A percentile compares a stretch with the other conserved stretches of the same genome.
phyloP scores from a whole-genome alignment of 2,113 vertebrate genomes.

The Oncorhynchus gorbuscha region DNA sequence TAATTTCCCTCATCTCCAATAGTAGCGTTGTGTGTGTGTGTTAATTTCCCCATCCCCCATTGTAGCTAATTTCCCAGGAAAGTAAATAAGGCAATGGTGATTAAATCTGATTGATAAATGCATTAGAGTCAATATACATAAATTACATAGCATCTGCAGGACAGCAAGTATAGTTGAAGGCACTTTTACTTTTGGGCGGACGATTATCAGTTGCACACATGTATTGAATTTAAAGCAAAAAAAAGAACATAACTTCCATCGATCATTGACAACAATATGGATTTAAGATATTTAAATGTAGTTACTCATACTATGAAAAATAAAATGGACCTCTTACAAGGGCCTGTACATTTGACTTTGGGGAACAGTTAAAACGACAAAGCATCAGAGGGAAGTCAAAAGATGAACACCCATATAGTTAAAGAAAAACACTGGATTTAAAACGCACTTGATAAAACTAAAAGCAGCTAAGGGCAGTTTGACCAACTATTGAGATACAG shows the following conservation, averaged over 20 bases:
- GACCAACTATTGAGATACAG: neutral
- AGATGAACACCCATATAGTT: neutral
- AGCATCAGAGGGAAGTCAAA: neutral
- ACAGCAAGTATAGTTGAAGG: neutral
- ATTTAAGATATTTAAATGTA: neutral
- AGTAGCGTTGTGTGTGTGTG: too few species aligned
- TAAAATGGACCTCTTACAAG: neutral
- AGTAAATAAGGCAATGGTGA: neutral
- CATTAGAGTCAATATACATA: neutral
- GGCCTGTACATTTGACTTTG: neutral
- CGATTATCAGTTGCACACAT: neutral
- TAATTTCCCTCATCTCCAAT: too few species aligned
- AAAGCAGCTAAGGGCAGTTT: neutral
- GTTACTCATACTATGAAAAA: too few species aligned
- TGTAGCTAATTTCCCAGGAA: neutral
- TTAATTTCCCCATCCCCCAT: neutral
- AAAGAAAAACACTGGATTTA: neutral
- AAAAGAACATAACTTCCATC: neutral
- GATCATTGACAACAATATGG: neutral
- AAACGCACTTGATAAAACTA: neutral
- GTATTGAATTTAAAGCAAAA: neutral
- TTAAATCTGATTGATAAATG: neutral
- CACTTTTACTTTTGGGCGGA: constrained; percentile 36
- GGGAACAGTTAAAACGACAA: neutral
- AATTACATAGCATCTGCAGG: neutral